Evolutionary conservation across 1,140 invertebrate species (phyloP).

Genomic region (Semibalanus balanoides): DNA sequence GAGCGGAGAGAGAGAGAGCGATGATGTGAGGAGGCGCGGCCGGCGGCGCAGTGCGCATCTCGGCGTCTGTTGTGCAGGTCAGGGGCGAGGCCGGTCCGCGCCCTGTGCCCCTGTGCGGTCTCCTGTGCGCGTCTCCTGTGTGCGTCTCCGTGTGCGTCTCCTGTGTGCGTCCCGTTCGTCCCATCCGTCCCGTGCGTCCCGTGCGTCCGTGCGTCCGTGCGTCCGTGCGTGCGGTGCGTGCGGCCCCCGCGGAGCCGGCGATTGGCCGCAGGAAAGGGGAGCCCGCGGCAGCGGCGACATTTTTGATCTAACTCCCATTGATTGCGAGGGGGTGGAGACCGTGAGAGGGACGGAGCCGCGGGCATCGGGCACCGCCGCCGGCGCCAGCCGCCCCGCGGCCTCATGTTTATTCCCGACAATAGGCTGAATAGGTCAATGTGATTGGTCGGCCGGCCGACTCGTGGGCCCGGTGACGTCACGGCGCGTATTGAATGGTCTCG

Average conservation of each 20-base stretch:
- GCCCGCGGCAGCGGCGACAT: neutral
- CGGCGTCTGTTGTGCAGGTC: neutral
- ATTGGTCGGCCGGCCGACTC: neutral
- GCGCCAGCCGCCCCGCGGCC: no score
- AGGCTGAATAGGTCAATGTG: constrained; percentile 1
- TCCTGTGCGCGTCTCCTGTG: no score
- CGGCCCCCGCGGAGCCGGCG: neutral
- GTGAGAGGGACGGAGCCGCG: no score
- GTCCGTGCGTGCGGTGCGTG: neutral
- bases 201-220: no score
- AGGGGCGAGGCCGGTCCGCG: neutral
- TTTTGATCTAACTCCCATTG: neutral
- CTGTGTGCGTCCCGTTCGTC: no score
- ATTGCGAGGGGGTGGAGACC: neutral
- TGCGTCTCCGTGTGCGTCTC: no score
- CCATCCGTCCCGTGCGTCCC: no score
- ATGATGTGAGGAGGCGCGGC: no score
- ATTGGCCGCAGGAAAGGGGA: neutral
- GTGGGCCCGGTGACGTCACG: neutral
- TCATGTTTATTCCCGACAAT: constrained; percentile 2
- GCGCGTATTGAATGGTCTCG: neutral
- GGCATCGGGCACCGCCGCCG: neutral
- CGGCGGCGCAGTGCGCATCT: neutral
- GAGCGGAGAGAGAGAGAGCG: neutral
- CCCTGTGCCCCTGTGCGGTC: no score